A percentile compares a stretch with the other conserved stretches of the same genome.
These are phyloP conservation scores for Hydriomena furcata DNA, from an alignment of 2,888 invertebrate species.

Conservation along the genomic window DNA sequence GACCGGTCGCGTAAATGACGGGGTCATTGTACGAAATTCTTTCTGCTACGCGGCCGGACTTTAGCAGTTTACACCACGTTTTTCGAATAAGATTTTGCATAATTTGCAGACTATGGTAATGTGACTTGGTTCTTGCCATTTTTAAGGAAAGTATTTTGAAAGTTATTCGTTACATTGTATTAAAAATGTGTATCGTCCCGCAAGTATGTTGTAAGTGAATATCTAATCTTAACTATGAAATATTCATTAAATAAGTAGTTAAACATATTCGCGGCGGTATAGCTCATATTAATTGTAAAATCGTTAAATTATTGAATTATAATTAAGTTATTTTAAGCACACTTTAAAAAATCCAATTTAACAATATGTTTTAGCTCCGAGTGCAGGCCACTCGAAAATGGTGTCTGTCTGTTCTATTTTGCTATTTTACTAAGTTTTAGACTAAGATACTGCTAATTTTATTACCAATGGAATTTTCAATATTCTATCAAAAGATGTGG, in stretches of 20 bases:
- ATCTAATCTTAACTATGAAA: conserved; percentile 6
- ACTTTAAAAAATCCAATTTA: neutral
- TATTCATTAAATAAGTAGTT: conserved; percentile 9
- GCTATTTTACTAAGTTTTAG: conserved; percentile 5
- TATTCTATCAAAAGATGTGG: neutral
- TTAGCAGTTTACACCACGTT: conserved; percentile 26
- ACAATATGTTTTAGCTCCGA: neutral
- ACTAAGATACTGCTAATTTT: too few relatives aligned
- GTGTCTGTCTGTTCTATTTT: neutral
- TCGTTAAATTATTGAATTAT: conserved; percentile 9
- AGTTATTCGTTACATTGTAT: conserved; percentile 29
- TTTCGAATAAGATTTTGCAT: conserved; percentile 15
- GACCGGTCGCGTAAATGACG: too few relatives aligned
- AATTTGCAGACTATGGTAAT: conserved; percentile 17
- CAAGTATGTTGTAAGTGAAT: conserved; percentile 30
- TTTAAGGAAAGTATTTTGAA: conserved; percentile 25
- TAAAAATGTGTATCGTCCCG: conserved; percentile 26
- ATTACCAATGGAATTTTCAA: conserved; percentile 28
- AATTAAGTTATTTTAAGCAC: neutral
- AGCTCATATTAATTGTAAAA: conserved; percentile 11
- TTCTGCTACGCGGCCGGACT: too few relatives aligned
- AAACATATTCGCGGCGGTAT: conserved; percentile 5
- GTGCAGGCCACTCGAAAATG: conserved; percentile 6
- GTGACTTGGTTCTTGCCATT: conserved; percentile 28
- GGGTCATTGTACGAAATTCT: too few relatives aligned